phyloP scores from a whole-genome alignment of 1,140 invertebrate genomes.

The Aphidius gifuensis region DNA sequence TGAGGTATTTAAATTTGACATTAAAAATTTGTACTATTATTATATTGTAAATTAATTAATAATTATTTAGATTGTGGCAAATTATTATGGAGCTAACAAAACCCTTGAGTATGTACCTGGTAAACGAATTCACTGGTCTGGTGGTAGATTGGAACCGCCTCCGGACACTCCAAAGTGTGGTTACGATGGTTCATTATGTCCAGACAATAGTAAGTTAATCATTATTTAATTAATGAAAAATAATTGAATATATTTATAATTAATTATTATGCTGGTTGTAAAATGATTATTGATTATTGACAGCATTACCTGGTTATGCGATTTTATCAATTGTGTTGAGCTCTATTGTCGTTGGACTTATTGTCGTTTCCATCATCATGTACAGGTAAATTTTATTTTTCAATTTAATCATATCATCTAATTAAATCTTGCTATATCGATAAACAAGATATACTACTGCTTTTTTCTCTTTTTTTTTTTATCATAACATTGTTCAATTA shows the following conservation, averaged over 20 bases:
- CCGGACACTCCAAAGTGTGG: conserved; percentile 86
- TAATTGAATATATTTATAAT: not conserved
- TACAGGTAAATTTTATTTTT: conserved; percentile 57
- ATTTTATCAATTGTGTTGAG: conserved; percentile 83
- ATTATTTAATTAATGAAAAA: not conserved
- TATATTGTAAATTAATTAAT: not conserved
- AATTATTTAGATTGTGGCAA: conserved; percentile 73
- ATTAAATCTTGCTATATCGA: not conserved
- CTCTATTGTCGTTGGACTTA: conserved; percentile 72
- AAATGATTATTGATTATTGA: conserved; percentile 5
- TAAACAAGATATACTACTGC: too few relatives aligned
- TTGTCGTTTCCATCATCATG: conserved; percentile 69
- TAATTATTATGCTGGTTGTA: conserved; percentile 4
- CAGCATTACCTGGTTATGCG: conserved; percentile 79
- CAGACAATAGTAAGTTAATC: conserved; percentile 62
- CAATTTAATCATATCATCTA: not conserved
- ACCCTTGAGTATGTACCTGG: conserved; percentile 67
- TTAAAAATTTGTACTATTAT: not conserved
- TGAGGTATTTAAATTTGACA: conserved; percentile 59
- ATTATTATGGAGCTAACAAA: conserved; percentile 76
- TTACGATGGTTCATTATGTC: conserved; percentile 87
- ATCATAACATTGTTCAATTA: too few relatives aligned
- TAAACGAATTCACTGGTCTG: conserved; percentile 84
- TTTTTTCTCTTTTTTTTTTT: too few relatives aligned
- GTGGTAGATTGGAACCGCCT: conserved; percentile 69